Conservation (phyloP, 2,888 invertebrate species). For the Heteromurus nitidus region DNA sequence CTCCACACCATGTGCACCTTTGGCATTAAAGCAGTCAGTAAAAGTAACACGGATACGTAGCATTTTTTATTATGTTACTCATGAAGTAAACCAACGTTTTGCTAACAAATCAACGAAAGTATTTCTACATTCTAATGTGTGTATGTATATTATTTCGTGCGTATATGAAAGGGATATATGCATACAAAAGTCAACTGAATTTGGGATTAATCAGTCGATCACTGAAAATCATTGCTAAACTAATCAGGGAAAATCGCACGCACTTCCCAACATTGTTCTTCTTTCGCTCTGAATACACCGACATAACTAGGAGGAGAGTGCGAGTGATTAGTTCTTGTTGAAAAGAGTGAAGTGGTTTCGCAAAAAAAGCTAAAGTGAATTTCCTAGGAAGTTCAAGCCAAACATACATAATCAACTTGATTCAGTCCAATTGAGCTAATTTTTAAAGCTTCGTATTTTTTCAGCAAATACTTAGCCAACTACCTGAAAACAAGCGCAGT, state of each 20-base stretch:
- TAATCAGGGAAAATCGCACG: no score
- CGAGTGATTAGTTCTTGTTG: no score
- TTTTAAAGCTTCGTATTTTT: conserved; percentile 6
- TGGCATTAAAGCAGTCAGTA: no score
- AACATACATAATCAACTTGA: background rate
- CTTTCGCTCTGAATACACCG: conserved; percentile 32
- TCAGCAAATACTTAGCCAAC: background rate
- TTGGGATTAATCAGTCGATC: background rate
- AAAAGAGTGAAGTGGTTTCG: background rate
- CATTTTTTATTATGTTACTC: no score
- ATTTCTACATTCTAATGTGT: background rate
- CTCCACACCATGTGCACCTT: no score
- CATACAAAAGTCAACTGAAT: no score
- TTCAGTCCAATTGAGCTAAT: conserved; percentile 24
- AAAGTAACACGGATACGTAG: no score
- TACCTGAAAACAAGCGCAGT: conserved; percentile 13
- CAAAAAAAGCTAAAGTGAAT: conserved; percentile 15
- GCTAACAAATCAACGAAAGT: background rate
- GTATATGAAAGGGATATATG: background rate
- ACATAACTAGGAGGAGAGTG: no score
- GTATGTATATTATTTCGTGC: background rate
- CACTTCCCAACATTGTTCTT: conserved; percentile 10
- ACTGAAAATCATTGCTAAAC: conserved; percentile 7
- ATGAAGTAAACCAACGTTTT: background rate
- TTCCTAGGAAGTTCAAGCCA: conserved; percentile 45